These are phyloP conservation scores for Vultur gryphus DNA, from an alignment of 2,797 vertebrate genomes.

Conservation along the genomic window DNA sequence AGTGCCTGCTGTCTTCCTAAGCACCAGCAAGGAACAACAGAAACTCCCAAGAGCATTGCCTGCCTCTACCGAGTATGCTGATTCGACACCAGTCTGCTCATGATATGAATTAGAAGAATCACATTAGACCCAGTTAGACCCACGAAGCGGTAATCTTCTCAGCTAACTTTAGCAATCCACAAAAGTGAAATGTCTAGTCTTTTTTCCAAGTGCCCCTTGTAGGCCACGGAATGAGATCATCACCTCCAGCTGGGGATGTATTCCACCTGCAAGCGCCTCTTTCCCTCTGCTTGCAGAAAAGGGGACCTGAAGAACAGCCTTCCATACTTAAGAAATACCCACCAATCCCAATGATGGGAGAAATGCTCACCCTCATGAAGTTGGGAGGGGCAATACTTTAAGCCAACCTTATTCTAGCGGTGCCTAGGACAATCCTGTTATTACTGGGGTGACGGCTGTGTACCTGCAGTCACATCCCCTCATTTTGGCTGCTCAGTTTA, in stretches of 20 bases:
- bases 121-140: neutral
- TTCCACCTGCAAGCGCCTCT: neutral
- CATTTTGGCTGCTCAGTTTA: neutral
- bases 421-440: neutral
- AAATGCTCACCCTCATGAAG: neutral
- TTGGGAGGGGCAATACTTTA: neutral
- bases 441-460: neutral
- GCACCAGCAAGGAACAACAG: neutral
- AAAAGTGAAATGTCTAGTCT: neutral
- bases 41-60: neutral
- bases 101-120: neutral
- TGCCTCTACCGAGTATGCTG: fast-evolving
- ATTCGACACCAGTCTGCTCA: neutral
- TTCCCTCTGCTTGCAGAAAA: neutral
- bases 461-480: neutral
- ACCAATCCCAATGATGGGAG: neutral
- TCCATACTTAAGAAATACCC: neutral
- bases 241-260: neutral
- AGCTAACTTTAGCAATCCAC: neutral
- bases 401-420: neutral
- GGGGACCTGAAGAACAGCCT: neutral
- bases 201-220: neutral
- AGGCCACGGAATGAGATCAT: neutral
- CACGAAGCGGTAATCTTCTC: neutral
- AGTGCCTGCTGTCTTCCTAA: neutral